These are phyloP conservation scores for Drosophila hamatofila DNA, from an alignment of 2,888 invertebrate species.

Conservation along the genomic window DNA sequence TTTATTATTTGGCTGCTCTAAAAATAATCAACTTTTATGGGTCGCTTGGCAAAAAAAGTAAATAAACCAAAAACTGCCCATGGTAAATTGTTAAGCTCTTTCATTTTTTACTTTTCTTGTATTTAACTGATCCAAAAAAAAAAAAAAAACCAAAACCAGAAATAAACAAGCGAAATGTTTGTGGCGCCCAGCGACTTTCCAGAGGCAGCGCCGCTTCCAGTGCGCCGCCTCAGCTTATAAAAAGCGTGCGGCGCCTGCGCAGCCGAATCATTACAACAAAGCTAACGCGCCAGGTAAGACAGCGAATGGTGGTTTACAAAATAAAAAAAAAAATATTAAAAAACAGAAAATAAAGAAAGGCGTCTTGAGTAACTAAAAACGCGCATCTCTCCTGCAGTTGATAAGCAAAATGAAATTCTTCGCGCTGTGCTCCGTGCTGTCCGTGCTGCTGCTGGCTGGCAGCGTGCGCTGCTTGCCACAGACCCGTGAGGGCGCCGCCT, in stretches of 20 bases:
- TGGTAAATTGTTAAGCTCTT: slow-evolving; percentile 21
- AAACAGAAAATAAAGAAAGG: neutral
- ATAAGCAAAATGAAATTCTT: slow-evolving; percentile 63
- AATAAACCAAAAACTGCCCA: slow-evolving; percentile 28
- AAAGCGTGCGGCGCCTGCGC: slow-evolving; percentile 67
- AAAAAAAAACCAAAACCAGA: slow-evolving; percentile 69
- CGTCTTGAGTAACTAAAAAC: slow-evolving; percentile 12
- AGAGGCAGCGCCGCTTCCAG: slow-evolving; percentile 59
- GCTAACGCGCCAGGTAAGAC: slow-evolving; percentile 80
- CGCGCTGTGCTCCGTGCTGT: slow-evolving; percentile 71
- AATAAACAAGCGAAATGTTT: slow-evolving; percentile 59
- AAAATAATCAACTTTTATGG: slow-evolving; percentile 56
- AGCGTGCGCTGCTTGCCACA: slow-evolving; percentile 85
- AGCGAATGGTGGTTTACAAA: neutral
- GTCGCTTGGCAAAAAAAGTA: slow-evolving; percentile 53
- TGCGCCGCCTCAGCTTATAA: slow-evolving; percentile 78
- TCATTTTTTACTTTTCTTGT: slow-evolving; percentile 19
- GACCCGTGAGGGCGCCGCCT: slow-evolving; percentile 92
- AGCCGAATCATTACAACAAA: slow-evolving; percentile 78
- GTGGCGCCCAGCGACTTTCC: slow-evolving; percentile 57
- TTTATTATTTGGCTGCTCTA: slow-evolving; percentile 49
- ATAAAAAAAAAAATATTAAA: neutral
- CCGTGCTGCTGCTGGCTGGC: slow-evolving; percentile 62
- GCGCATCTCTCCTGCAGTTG: slow-evolving; percentile 45
- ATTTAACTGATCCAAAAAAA: slow-evolving; percentile 3